These are phyloP conservation scores for Notolabrus celidotus DNA, from an alignment of 2,797 vertebrate genomes.

Conservation along the genomic window DNA sequence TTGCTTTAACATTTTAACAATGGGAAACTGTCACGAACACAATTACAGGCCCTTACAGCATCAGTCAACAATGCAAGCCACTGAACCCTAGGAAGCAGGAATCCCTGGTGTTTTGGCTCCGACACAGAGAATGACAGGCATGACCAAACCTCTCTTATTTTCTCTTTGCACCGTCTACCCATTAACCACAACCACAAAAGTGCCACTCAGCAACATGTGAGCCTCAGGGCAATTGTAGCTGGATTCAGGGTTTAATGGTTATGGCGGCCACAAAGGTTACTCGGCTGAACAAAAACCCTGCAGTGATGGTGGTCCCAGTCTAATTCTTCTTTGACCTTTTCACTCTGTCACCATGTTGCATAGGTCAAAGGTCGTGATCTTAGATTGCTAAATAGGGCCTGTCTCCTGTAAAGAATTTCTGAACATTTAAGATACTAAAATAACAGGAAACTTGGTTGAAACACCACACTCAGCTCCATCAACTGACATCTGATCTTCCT, in stretches of 20 bases:
- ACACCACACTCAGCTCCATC: constrained; percentile 25
- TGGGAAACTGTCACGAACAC: constrained; percentile 23
- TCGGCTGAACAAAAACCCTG: constrained; percentile 55
- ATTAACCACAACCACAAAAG: constrained; percentile 73
- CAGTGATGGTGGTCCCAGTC: constrained; percentile 55
- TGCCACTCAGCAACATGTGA: constrained; percentile 71
- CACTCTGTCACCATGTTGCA: constrained; percentile 35
- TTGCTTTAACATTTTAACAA: constrained; percentile 28
- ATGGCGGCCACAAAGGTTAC: constrained; percentile 55
- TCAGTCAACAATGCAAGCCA: constrained; percentile 47
- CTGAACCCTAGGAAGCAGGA: constrained; percentile 41
- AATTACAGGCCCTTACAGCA: constrained; percentile 24
- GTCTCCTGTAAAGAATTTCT: constrained; percentile 6
- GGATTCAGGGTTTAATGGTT: constrained; percentile 56
- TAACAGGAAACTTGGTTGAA: constrained; percentile 27
- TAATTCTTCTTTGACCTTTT: constrained; percentile 39
- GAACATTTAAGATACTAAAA: constrained; percentile 7
- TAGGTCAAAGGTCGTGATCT: constrained; percentile 20
- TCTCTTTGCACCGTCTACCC: constrained; percentile 36
- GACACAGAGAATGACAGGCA: constrained; percentile 40
- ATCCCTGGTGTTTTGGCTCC: constrained; percentile 56
- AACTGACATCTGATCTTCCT: constrained; percentile 32
- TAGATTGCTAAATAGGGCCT: neutral
- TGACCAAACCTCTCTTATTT: constrained; percentile 41
- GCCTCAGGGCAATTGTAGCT: constrained; percentile 61